Evolutionary conservation across 1,140 invertebrate species (phyloP), one percentile per base, ranked within the genome.

Genomic region (Cherax quadricarinatus): DNA sequence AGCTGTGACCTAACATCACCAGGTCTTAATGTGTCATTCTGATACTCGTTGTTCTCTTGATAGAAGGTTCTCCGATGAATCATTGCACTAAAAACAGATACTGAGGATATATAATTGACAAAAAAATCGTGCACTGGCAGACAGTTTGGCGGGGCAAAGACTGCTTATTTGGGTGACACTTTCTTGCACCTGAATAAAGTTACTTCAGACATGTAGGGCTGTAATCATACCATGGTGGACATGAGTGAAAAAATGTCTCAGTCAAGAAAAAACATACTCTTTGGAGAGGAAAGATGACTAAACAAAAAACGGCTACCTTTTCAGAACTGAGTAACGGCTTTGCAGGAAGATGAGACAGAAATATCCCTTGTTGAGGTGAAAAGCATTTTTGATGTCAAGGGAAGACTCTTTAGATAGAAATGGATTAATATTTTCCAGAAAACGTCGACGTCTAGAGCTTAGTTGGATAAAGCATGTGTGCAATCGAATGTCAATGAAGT

Each of bases 391-490:
- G 30, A 70, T 49, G 62, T 83, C 79, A 89, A 82, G 53, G 66
- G 78, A 89, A 49, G 80, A 89, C 82, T 21, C 88, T 89, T 89
- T 57, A 89, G 80, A 57, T 82, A 82, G 88, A 89, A 89, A 83
- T 82, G 30, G 30, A 41, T 41, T 41, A 41, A 41, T 41, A 41
- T 41, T 41, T 41, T 41, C 30, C 30, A 41, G 30, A 41, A 41
- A 41, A 41, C 30, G 30, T 41, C 30, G 30, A 41, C 30, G 30
- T 41, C 30, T 41, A 41, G 0, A 41, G 30, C 30, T 1, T 41
- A 41, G 30, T 41, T 41, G 30, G 30, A 41, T 41, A 41, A 41
- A 41, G 30, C 30, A 41, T 41, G 2, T 41, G 30, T 41, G 30
- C 30, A 41, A 2, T 0, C 30, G 2, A 41, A 41, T 2, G 30